These are phyloP conservation scores for Epiblema foenella DNA, from an alignment of 2,888 invertebrate species.

Conservation along the genomic window DNA sequence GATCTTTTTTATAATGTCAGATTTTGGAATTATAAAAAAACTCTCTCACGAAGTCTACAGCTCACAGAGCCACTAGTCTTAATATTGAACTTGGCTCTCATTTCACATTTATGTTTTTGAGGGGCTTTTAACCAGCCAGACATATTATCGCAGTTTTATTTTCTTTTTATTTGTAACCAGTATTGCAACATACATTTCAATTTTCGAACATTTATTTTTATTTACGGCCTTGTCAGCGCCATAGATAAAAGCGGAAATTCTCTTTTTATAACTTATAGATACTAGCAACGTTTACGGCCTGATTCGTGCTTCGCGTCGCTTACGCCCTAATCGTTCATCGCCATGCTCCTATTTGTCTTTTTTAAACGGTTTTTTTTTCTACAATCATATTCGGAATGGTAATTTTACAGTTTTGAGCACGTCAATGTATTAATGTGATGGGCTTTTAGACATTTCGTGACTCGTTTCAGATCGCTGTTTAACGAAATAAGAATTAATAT, in stretches of 20 bases:
- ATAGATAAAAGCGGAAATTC: conserved; percentile 32
- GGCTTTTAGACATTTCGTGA: conserved; percentile 74
- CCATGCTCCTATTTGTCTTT: conserved; percentile 63
- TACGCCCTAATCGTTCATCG: conserved; percentile 64
- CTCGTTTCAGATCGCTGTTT: conserved; percentile 59
- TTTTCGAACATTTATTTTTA: conserved; percentile 22
- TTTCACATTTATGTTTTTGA: no score
- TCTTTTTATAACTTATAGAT: conserved; percentile 39
- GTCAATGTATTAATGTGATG: conserved; percentile 80
- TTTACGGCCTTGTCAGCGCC: conserved; percentile 26
- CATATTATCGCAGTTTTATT: neutral
- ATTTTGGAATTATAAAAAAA: no score
- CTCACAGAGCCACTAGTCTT: no score
- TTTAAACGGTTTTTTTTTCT: conserved; percentile 62
- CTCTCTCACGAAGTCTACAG: no score
- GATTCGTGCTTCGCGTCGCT: conserved; percentile 64
- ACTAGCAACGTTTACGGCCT: conserved; percentile 54
- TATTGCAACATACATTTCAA: conserved; percentile 3
- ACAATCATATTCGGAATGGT: conserved; percentile 71
- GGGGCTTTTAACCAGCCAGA: no score
- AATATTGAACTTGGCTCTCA: no score
- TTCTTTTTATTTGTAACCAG: neutral
- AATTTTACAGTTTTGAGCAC: conserved; percentile 83
- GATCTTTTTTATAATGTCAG: no score
- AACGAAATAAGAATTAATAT: conserved; percentile 59